Conservation (phyloP, 1,140 invertebrate species). For the Nephila pilipes region DNA sequence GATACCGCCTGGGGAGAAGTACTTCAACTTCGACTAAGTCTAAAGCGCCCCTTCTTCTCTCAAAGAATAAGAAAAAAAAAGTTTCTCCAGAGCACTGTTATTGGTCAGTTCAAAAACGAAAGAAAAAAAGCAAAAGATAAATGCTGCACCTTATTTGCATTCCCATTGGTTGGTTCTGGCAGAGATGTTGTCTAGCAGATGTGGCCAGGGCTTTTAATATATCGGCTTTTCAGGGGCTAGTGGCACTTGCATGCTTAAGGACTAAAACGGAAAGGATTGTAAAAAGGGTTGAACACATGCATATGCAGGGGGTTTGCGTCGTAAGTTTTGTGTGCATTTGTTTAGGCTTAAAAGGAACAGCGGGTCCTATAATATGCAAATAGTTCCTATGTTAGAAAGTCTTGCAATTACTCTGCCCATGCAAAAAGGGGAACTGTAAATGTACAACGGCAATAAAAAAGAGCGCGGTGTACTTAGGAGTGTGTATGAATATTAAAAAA, state of each 20-base stretch:
- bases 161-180: conserved; percentile 55
- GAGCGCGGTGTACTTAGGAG: background rate
- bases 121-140: conserved; percentile 13
- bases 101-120: conserved; percentile 67
- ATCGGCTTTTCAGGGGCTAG: conserved; percentile 60
- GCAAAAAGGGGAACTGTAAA: conserved; percentile 32
- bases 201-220: conserved; percentile 69
- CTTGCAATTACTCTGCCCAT: conserved; percentile 37
- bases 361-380: conserved; percentile 65
- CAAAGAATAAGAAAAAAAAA: conserved; percentile 26
- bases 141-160: conserved; percentile 66
- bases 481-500: conserved; percentile 53
- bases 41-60: conserved; percentile 36
- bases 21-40: conserved; percentile 70
- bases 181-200: conserved; percentile 44
- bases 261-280: conserved; percentile 37
- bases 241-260: conserved; percentile 41
- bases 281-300: conserved; percentile 61
- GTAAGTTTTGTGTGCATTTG: conserved; percentile 36
- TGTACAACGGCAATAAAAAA: conserved; percentile 51
- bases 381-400: background rate
- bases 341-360: conserved; percentile 56
- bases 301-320: conserved; percentile 55
- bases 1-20: conserved; percentile 43
- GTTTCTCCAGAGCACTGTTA: conserved; percentile 63